A percentile compares a stretch with the other conserved stretches of the same genome.
Conservation (phyloP, 2,797 vertebrate genomes). For the Botia almorhae region DNA sequence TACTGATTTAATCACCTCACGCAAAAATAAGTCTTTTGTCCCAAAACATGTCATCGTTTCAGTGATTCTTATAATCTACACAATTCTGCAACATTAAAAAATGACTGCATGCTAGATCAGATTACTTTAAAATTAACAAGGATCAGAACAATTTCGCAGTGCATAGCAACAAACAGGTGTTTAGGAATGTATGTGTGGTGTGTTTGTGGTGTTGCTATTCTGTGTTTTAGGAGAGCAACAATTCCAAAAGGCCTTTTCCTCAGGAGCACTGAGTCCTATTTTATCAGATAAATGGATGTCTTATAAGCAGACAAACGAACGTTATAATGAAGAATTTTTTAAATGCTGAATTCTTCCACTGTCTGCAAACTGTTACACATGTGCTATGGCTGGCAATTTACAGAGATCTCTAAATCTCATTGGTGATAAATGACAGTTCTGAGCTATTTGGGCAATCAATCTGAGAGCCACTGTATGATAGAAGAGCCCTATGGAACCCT, state of each 20-base stretch:
- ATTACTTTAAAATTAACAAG: neutral
- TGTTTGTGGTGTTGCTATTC: constrained; percentile 6
- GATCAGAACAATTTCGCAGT: neutral
- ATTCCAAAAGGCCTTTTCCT: neutral
- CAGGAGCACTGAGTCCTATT: constrained; percentile 5
- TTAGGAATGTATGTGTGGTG: neutral
- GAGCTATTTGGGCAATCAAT: constrained; percentile 28
- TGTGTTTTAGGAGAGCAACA: neutral
- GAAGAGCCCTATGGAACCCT: constrained; percentile 1
- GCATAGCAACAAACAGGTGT: too few relatives aligned
- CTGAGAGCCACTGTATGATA: constrained; percentile 31
- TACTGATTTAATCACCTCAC: neutral
- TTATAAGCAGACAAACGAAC: constrained; percentile 47
- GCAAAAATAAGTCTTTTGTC: neutral
- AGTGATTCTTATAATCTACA: neutral
- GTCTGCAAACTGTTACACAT: constrained; percentile 67
- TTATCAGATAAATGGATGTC: constrained; percentile 41
- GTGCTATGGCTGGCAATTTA: constrained; percentile 57
- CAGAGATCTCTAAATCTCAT: constrained; percentile 66
- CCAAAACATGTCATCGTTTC: neutral
- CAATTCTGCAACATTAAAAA: neutral
- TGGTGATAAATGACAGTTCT: constrained; percentile 56
- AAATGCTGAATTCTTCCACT: constrained; percentile 51
- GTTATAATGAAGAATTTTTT: constrained; percentile 65
- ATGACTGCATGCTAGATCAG: neutral